A percentile compares a stretch with the other conserved stretches of the same genome.
Conservation (phyloP, 2,113 vertebrate genomes). For the Cisticola juncidis region DNA sequence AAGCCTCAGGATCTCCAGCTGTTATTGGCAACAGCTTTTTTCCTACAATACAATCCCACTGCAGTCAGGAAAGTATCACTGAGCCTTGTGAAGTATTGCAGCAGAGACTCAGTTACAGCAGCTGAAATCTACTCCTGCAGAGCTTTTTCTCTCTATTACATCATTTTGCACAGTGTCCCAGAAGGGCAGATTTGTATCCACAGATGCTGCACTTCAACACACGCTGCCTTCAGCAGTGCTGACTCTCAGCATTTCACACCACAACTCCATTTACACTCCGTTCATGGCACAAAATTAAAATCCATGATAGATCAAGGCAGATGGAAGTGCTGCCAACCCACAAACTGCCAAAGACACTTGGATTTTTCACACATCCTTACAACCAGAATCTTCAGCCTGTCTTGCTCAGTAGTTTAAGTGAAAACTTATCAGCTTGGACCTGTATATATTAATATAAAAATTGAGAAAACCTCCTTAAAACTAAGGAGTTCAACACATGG, state of each 20-base stretch:
- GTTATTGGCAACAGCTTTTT: not conserved
- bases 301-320: not conserved
- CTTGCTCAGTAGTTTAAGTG: not conserved
- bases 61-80: not conserved
- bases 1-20: not conserved
- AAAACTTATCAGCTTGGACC: not conserved
- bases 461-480: not conserved
- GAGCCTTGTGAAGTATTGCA: not conserved
- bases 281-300: not conserved
- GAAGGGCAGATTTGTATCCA: conserved; percentile 50
- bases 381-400: not conserved
- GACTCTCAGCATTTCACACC: conserved; percentile 7
- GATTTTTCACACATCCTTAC: conserved; percentile 9
- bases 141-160: conserved; percentile 78
- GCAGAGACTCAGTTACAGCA: not conserved
- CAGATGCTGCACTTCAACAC: not conserved
- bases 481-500: not conserved
- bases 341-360: not conserved
- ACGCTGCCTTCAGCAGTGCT: not conserved
- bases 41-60: not conserved
- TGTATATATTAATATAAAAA: not conserved
- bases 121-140: not conserved
- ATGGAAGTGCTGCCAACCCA: not conserved
- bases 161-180: conserved; percentile 76
- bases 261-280: not conserved